These are phyloP conservation scores for Sciaenops ocellatus DNA, from an alignment of 2,797 vertebrate genomes.

Conservation along the genomic window DNA sequence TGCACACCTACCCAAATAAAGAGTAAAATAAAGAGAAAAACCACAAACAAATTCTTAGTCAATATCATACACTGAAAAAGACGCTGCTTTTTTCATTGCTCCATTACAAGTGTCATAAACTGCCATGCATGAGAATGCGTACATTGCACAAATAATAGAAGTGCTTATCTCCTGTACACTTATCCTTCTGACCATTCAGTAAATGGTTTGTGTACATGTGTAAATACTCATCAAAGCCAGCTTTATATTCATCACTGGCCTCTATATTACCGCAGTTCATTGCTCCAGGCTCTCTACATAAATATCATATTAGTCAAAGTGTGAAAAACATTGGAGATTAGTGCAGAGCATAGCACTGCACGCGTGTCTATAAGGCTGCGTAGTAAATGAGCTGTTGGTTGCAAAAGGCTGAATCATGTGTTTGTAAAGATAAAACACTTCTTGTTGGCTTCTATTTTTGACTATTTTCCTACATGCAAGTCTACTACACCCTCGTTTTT, in stretches of 20 bases:
- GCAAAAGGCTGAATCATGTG: constrained; percentile 10
- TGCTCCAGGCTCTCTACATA: constrained; percentile 23
- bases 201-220: constrained; percentile 18
- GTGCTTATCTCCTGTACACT: background rate
- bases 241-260: constrained; percentile 45
- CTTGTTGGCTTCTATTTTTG: background rate
- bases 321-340: constrained; percentile 40
- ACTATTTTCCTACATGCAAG: background rate
- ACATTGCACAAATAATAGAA: background rate
- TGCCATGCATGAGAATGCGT: background rate
- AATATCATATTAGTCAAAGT: constrained; percentile 28
- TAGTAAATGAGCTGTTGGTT: constrained; percentile 6
- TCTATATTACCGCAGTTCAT: constrained; percentile 23
- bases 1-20: background rate
- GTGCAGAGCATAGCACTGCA: constrained; percentile 1
- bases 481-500: background rate
- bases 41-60: background rate
- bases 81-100: background rate
- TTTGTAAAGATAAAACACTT: constrained; percentile 3
- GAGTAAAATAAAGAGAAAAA: background rate
- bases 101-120: background rate
- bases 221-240: constrained; percentile 19
- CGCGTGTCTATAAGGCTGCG: background rate
- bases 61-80: background rate
- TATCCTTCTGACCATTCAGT: background rate